These are phyloP conservation scores for Myotis vivesi DNA, from an alignment of 2,797 vertebrate species.

Conservation along the genomic window DNA sequence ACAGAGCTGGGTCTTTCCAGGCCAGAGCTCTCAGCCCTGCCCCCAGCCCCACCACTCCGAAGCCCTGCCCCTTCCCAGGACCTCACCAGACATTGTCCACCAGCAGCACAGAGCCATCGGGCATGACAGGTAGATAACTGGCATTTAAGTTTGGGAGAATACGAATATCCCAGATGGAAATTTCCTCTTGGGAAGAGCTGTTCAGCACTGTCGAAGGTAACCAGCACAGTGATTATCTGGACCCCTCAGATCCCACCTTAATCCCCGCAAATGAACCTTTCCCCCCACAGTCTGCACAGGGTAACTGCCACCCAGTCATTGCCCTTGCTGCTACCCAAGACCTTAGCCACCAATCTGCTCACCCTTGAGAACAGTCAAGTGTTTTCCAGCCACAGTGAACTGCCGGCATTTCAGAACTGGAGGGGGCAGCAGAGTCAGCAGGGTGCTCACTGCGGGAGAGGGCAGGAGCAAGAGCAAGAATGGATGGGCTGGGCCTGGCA, in stretches of 20 bases:
- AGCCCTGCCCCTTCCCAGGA: background rate
- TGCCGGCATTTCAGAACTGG: constrained; percentile 93
- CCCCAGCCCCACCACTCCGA: background rate
- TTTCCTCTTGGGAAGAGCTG: constrained; percentile 93
- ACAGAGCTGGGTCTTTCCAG: background rate
- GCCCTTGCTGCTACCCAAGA: background rate
- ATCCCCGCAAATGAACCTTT: background rate
- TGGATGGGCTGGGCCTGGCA: background rate
- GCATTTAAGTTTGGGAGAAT: constrained; percentile 95
- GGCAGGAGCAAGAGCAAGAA: background rate
- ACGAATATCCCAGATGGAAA: constrained; percentile 90
- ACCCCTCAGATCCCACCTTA: background rate
- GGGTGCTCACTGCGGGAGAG: constrained; percentile 89
- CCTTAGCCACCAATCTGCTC: constrained; percentile 9
- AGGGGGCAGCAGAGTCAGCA: constrained; percentile 93
- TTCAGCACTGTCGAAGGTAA: constrained; percentile 88
- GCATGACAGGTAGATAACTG: constrained; percentile 96
- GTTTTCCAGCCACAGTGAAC: constrained; percentile 93
- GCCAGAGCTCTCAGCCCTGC: background rate
- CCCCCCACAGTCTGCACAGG: background rate
- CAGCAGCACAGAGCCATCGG: constrained; percentile 94
- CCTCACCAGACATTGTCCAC: constrained; percentile 95
- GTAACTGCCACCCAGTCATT: background rate
- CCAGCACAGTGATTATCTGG: background rate
- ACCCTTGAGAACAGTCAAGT: constrained; percentile 94